Conservation (phyloP, 2,888 invertebrate species). For the Dione juno region DNA sequence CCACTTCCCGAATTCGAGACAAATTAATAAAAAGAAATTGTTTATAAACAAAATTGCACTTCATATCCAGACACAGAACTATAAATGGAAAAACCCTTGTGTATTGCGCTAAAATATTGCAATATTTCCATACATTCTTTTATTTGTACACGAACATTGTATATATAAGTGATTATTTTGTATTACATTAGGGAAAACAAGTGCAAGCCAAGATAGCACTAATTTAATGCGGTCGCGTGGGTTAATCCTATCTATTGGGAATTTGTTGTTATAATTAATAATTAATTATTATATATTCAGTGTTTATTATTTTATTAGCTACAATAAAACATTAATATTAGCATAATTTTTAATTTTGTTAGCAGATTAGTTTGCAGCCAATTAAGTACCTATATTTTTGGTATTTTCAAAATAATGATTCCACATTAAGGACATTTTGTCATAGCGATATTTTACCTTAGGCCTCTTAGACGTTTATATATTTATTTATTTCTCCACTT, state of each 20-base stretch:
- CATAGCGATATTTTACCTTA: no score
- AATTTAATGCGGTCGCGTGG: conserved; percentile 34
- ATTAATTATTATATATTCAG: conserved; percentile 20
- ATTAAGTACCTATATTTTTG: no score
- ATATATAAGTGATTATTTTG: conserved; percentile 28
- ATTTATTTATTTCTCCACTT: no score
- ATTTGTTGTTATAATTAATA: conserved; percentile 31
- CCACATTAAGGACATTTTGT: no score
- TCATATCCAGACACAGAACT: neutral
- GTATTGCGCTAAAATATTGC: conserved; percentile 16
- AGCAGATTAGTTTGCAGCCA: no score
- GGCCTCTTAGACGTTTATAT: no score
- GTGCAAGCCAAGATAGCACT: conserved; percentile 20
- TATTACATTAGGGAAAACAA: conserved; percentile 31
- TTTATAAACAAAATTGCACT: neutral
- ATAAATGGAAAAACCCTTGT: conserved; percentile 15
- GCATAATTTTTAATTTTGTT: no score
- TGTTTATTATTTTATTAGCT: conserved; percentile 7
- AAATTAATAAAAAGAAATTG: neutral
- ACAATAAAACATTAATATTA: neutral
- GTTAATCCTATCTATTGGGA: conserved; percentile 38
- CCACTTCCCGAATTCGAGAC: neutral
- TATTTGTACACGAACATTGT: conserved; percentile 18
- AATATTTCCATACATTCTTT: conserved; percentile 22
- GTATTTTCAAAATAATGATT: no score